Percentiles rank a stretch among this genome's conserved stretches.
These are phyloP conservation scores for Rhinopomastus cyanomelas DNA, from an alignment of 2,113 vertebrate genomes.

Conservation along the genomic window DNA sequence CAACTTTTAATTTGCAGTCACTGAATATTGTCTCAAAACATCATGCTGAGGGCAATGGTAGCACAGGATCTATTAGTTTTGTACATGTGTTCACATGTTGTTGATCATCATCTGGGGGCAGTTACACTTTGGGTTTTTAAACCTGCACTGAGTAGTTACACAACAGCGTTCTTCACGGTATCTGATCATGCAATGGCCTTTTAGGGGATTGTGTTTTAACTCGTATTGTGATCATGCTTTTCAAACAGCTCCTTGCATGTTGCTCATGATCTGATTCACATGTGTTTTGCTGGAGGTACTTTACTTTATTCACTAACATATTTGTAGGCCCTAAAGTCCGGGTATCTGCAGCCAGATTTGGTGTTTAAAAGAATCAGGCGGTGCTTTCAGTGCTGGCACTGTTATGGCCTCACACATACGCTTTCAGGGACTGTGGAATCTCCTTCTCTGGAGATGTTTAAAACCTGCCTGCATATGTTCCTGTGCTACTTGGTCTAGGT, in stretches of 20 bases:
- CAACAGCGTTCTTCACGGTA: background rate
- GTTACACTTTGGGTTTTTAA: background rate
- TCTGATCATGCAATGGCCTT: background rate
- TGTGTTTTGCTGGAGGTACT: background rate
- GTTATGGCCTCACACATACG: background rate
- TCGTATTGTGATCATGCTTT: background rate
- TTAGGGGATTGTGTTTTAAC: background rate
- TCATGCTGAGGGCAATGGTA: background rate
- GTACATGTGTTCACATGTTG: background rate
- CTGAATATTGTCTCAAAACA: background rate
- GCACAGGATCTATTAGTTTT: background rate
- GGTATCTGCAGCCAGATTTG: background rate
- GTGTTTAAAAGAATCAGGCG: background rate
- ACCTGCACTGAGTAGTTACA: background rate
- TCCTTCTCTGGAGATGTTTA: too few relatives aligned
- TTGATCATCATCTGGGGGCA: background rate
- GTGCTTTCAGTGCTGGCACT: background rate
- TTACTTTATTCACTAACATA: background rate
- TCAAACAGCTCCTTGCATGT: background rate
- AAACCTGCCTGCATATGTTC: too few relatives aligned
- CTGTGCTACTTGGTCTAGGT: too few relatives aligned
- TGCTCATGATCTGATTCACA: background rate
- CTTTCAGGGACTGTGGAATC: too few relatives aligned
- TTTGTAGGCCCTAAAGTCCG: background rate
- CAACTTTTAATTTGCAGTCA: slow-evolving; percentile 6